phyloP scores from a whole-genome alignment of 1,140 invertebrate species.

The Dendrolimus kikuchii region DNA sequence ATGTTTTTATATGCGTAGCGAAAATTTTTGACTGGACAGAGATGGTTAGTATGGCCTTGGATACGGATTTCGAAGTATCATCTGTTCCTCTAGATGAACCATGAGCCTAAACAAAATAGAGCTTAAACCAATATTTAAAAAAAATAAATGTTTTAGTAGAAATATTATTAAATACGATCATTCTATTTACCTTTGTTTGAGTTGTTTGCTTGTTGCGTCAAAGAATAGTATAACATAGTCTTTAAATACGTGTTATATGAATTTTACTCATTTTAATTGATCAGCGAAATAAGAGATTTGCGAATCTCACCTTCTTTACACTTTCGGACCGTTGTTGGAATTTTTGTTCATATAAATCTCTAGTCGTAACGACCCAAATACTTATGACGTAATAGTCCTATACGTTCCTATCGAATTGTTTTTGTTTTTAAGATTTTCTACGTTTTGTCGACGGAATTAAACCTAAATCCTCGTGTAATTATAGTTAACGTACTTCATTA shows the following conservation, averaged over 20 bases:
- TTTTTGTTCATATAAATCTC: constrained; percentile 37
- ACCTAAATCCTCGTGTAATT: constrained; percentile 39
- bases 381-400: constrained; percentile 5
- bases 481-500: constrained; percentile 42
- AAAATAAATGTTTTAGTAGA: constrained; percentile 66
- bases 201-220: constrained; percentile 63
- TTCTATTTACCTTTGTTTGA: constrained; percentile 66
- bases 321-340: constrained; percentile 29
- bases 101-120: constrained; percentile 66
- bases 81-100: constrained; percentile 43
- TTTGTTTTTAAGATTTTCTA: constrained; percentile 12
- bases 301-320: constrained; percentile 39
- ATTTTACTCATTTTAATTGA: constrained; percentile 41
- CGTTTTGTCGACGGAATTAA: constrained; percentile 24
- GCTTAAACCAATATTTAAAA: constrained; percentile 48
- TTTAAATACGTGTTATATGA: constrained; percentile 38
- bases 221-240: constrained; percentile 2
- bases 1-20: constrained; percentile 7
- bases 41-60: not conserved
- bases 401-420: constrained; percentile 6
- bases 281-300: constrained; percentile 23
- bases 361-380: constrained; percentile 61
- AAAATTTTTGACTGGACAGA: not conserved
- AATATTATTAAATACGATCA: constrained; percentile 52
- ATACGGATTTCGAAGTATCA: constrained; percentile 21